Evolutionary conservation across 2,797 vertebrate genomes (phyloP), one percentile per base, ranked within the genome.

Genomic region (Myoxocephalus aenaeus): DNA sequence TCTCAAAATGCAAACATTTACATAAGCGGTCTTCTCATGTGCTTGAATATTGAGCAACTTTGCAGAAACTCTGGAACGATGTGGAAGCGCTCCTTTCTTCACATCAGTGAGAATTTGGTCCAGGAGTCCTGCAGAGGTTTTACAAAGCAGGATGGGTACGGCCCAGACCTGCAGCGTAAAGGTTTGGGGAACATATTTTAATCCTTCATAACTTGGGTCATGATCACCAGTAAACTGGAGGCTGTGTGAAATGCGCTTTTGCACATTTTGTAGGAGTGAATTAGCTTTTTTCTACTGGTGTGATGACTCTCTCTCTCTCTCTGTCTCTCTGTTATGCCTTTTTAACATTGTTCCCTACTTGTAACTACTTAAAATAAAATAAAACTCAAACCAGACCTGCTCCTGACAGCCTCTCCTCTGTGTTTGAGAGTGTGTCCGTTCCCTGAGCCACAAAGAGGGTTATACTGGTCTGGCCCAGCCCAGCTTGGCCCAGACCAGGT

Each of bases 401-500:
- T 70, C 71, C 77, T 46, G 32, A 76, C 56, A 79, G 77, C 25
- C 63, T n/a, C 67, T 67, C 18, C 18, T 51, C 51, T 71, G 59
- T 50, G 44, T 66, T 67, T 71, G 38, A 75, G 58, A 53, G 20
- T 64, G 62, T 69, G 69, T 77, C 62, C 85, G 51, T 51, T 82
- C 59, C 20, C 48, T 63, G 40, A 79, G 75, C 82, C 80, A 86
- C 64, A 81, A 80, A 71, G 65, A 46, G 84, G 76, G 70, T 64
- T 85, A 86, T 90, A 70, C 69, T 68, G 82, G 68, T 69, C 80
- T 66, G 61, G 70, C 36, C 32, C n/a, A 25, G 76, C 58, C 73
- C 65, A 65, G 77, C 67, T 67, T 79, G 79, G 83, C 83, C 75
- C 83, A 88, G 73, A 82, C 73, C 65, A 79, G 75, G 86, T 92